phyloP scores from a whole-genome alignment of 2,888 invertebrate species.

The Caenorhabditis doughertyi region DNA sequence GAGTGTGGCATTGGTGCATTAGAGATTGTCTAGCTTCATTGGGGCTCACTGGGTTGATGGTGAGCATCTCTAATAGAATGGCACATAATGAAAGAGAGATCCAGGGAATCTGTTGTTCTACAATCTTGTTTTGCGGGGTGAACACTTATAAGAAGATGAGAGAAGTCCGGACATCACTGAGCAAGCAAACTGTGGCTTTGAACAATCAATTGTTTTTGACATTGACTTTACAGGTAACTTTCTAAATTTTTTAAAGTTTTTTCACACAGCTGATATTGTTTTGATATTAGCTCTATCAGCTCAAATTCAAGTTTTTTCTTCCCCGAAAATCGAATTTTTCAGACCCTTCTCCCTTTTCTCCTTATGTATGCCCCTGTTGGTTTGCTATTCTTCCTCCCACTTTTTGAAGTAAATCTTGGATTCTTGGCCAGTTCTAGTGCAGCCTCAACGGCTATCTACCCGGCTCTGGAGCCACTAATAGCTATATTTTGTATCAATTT shows the following conservation, averaged over 20 bases:
- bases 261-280: no score
- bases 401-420: constrained; percentile 26
- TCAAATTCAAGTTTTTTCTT: no score
- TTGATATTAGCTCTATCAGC: no score
- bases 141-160: constrained; percentile 28
- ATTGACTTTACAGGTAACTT: constrained; percentile 15
- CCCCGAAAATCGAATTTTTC: no score
- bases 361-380: constrained; percentile 33
- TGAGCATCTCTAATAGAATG: neutral
- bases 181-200: constrained; percentile 18
- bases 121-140: constrained; percentile 20
- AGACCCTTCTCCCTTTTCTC: constrained; percentile 34
- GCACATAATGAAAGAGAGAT: no score
- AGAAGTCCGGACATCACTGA: constrained; percentile 11
- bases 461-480: constrained; percentile 35
- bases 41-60: constrained; percentile 22
- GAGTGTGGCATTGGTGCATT: constrained; percentile 8
- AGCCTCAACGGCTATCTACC: constrained; percentile 33
- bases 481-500: constrained; percentile 35
- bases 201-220: constrained; percentile 32
- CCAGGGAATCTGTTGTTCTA: constrained; percentile 16
- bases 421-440: neutral
- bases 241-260: neutral
- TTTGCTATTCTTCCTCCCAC: constrained; percentile 7
- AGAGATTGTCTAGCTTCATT: constrained; percentile 20